phyloP scores from a whole-genome alignment of 2,113 vertebrate species.

The Python bivittatus region DNA sequence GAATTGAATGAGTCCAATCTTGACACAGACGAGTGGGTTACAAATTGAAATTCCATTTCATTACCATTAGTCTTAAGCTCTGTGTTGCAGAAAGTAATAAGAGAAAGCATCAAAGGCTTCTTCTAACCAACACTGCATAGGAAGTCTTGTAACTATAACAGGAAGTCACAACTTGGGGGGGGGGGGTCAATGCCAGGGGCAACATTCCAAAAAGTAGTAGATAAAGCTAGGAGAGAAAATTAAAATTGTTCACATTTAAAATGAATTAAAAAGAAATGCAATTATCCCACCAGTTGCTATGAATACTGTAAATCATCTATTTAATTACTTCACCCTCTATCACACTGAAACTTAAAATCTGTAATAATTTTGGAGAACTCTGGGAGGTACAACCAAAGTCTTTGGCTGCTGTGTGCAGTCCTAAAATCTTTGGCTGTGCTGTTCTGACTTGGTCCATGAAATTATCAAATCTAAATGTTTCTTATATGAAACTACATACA shows the following conservation, averaged over 20 bases:
- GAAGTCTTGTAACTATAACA: neutral
- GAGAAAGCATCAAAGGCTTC: neutral
- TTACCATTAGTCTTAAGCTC: constrained; percentile 38
- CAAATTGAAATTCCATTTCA: constrained; percentile 60
- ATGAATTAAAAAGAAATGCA: neutral
- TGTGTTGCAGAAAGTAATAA: constrained; percentile 17
- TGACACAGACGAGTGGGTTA: constrained; percentile 58
- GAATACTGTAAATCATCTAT: neutral
- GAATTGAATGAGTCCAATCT: constrained; percentile 67
- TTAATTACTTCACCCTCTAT: neutral
- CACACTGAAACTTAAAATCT: neutral
- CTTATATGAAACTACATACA: neutral
- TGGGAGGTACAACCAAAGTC: neutral
- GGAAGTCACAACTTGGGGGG: neutral
- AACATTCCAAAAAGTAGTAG: neutral
- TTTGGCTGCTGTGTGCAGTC: neutral
- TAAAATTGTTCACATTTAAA: neutral
- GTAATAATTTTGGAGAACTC: neutral
- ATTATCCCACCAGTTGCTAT: neutral
- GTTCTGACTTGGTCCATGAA: neutral
- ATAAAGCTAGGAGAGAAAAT: neutral
- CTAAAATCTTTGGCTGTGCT: neutral
- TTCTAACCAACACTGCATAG: neutral
- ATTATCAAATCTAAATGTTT: neutral
- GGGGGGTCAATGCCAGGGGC: no score